phyloP scores from a whole-genome alignment of 2,888 invertebrate species.

The Diloba caeruleocephala region DNA sequence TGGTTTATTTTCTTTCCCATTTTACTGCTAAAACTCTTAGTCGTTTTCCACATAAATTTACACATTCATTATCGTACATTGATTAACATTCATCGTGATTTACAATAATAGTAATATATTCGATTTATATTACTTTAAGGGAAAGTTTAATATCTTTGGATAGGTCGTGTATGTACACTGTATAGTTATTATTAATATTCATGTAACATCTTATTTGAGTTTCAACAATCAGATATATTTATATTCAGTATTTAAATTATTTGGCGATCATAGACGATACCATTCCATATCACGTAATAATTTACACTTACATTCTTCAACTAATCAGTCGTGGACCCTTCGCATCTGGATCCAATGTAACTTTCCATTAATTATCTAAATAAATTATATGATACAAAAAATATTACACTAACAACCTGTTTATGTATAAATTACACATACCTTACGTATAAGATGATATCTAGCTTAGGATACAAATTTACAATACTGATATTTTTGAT shows the following conservation, averaged over 20 bases:
- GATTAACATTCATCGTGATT: slow-evolving; percentile 81
- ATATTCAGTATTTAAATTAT: slow-evolving; percentile 80
- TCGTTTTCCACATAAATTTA: slow-evolving; percentile 79
- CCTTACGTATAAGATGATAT: slow-evolving; percentile 73
- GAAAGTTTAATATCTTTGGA: slow-evolving; percentile 74
- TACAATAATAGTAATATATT: slow-evolving; percentile 62
- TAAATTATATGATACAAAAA: slow-evolving; percentile 89
- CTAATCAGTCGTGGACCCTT: slow-evolving; percentile 88
- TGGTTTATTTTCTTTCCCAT: slow-evolving; percentile 79
- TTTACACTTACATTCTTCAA: slow-evolving; percentile 86
- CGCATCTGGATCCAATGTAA: slow-evolving; percentile 83
- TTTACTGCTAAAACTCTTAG: slow-evolving; percentile 79
- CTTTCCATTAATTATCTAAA: slow-evolving; percentile 85
- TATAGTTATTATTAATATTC: slow-evolving; percentile 58
- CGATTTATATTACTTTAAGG: slow-evolving; percentile 62
- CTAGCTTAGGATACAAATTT: slow-evolving; percentile 73
- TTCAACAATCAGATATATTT: slow-evolving; percentile 80
- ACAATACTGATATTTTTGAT: slow-evolving; percentile 73
- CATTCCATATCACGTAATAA: slow-evolving; percentile 84
- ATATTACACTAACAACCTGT: slow-evolving; percentile 82
- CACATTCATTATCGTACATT: slow-evolving; percentile 83
- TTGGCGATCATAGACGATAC: slow-evolving; percentile 87
- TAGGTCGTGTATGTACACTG: slow-evolving; percentile 59
- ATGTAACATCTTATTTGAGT: slow-evolving; percentile 78
- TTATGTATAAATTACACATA: slow-evolving; percentile 77